Evolutionary conservation across 2,113 vertebrate species (phyloP).

Genomic region (Phycodurus eques): DNA sequence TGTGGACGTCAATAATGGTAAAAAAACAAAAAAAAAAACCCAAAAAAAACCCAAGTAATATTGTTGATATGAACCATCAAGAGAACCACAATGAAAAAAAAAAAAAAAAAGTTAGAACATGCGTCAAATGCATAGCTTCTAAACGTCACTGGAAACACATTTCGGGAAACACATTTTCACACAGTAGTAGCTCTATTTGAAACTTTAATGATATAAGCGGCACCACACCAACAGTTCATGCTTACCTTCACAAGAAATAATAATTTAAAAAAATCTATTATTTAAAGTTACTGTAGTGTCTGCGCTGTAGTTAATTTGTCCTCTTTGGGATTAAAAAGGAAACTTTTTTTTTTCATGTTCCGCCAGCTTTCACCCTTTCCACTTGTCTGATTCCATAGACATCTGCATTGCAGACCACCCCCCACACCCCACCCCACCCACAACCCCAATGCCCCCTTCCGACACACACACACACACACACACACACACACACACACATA

Average conservation of each 20-base stretch:
- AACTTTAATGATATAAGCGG: not conserved
- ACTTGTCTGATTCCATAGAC: slow-evolving; percentile 63
- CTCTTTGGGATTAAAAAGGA: slow-evolving; percentile 25
- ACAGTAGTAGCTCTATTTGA: not conserved
- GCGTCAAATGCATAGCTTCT: not conserved
- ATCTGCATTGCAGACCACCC: slow-evolving; percentile 50
- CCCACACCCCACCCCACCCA: not conserved
- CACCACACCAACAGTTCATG: not conserved
- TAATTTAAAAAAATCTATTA: not conserved
- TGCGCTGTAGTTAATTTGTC: not conserved
- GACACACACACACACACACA: slow-evolving; percentile 23
- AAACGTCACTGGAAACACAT: not conserved
- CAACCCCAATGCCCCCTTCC: not conserved
- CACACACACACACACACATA: slow-evolving; percentile 22
- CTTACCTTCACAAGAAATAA: not conserved
- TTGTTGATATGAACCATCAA: not conserved
- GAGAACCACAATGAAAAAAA: not conserved
- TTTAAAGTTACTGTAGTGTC: not conserved
- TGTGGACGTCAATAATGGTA: not conserved
- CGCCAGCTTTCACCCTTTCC: slow-evolving; percentile 58
- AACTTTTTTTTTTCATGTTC: slow-evolving; percentile 40
- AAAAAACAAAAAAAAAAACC: too few relatives aligned
- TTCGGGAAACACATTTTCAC: not conserved
- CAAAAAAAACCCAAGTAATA: too few relatives aligned
- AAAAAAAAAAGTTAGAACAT: not conserved